Percentiles rank a stretch among this genome's conserved stretches.
Conservation (phyloP, 1,140 invertebrate genomes). For the Sycophila sp. region DNA sequence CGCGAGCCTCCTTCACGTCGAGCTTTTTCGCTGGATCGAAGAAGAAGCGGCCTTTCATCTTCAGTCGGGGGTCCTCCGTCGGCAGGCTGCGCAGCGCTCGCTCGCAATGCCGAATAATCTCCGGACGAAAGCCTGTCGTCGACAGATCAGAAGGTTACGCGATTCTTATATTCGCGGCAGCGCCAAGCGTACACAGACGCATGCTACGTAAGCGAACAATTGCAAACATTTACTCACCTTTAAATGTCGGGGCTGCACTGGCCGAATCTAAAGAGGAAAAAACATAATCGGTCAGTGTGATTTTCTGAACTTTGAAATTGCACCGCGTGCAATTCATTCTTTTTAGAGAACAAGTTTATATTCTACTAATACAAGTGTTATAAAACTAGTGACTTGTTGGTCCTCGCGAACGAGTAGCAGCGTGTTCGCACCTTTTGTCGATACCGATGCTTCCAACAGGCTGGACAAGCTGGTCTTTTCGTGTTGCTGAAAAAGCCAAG, state of each 20-base stretch:
- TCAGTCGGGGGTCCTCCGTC: constrained; percentile 61
- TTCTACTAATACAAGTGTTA: neutral
- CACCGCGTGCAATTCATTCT: neutral
- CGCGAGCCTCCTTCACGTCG: constrained; percentile 23
- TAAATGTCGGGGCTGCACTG: constrained; percentile 54
- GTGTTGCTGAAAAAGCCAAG: constrained; percentile 56
- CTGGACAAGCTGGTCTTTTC: constrained; percentile 67
- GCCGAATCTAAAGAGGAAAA: constrained; percentile 56
- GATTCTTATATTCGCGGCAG: neutral
- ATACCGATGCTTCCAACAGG: constrained; percentile 64
- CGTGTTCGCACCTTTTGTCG: constrained; percentile 60
- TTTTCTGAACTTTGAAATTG: no score
- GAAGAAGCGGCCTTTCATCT: constrained; percentile 63
- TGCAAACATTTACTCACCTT: constrained; percentile 63
- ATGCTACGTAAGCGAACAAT: no score
- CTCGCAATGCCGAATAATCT: constrained; percentile 62
- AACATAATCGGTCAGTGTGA: constrained; percentile 33
- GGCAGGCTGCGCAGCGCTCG: constrained; percentile 58
- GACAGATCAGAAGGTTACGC: constrained; percentile 11
- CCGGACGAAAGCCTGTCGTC: constrained; percentile 59
- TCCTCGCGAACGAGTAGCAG: neutral
- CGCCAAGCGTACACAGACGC: no score
- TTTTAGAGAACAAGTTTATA: no score
- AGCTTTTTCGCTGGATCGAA: constrained; percentile 54
- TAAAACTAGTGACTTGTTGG: neutral